Percentiles rank a stretch among this genome's conserved stretches.
Conservation (phyloP, 1,140 invertebrate genomes). For the Meloidogyne exigua region DNA sequence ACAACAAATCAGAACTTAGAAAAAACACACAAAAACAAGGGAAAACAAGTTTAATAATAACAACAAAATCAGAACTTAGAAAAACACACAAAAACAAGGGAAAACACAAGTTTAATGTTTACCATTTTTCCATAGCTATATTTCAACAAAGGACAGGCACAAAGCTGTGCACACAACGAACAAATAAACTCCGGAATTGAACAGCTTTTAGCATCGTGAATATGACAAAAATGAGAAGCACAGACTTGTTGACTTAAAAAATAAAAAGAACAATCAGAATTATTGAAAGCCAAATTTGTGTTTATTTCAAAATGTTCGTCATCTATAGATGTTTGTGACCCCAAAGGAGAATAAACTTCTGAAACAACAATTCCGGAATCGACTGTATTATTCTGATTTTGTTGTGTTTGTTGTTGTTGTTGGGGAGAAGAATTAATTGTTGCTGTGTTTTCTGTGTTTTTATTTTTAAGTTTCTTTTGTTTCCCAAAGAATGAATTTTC, state of each 20-base stretch:
- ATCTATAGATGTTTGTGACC: background rate
- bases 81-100: no score
- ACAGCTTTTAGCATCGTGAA: slow-evolving; percentile 40
- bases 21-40: no score
- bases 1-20: no score
- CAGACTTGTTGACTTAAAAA: slow-evolving; percentile 27
- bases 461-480: background rate
- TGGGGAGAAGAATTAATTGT: background rate
- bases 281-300: background rate
- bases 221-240: slow-evolving; percentile 46
- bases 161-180: slow-evolving; percentile 38
- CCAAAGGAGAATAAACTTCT: background rate
- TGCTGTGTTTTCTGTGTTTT: background rate
- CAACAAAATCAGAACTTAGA: no score
- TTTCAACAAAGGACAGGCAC: slow-evolving; percentile 12
- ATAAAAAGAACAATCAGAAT: background rate
- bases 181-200: slow-evolving; percentile 46
- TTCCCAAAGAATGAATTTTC: slow-evolving; percentile 38
- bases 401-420: slow-evolving; percentile 37
- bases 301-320: background rate
- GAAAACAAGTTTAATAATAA: no score
- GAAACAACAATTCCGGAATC: slow-evolving; percentile 48
- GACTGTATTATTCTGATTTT: slow-evolving; percentile 34
- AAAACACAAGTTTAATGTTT: no score
- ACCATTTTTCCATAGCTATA: slow-evolving; percentile 31